A percentile compares a stretch with the other conserved stretches of the same genome.
These are phyloP conservation scores for Oceanodroma leucorhoa DNA, from an alignment of 2,797 vertebrate species.

Conservation along the genomic window DNA sequence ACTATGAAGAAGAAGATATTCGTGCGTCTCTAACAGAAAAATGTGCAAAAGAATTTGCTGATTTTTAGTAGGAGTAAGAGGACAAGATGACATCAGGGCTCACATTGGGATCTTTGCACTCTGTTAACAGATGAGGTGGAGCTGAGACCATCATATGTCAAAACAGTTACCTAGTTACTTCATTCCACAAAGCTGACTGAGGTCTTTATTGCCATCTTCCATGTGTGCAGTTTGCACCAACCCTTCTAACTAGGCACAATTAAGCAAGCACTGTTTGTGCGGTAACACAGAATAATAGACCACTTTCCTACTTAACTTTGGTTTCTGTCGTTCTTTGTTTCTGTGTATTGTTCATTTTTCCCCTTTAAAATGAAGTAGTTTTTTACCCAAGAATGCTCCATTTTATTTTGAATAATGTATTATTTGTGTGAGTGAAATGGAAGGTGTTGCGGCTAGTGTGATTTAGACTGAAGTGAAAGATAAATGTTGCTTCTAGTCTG, in stretches of 20 bases:
- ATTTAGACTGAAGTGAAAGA: conserved; percentile 79
- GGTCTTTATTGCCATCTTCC: conserved; percentile 89
- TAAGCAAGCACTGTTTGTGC: conserved; percentile 87
- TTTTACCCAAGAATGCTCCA: conserved; percentile 81
- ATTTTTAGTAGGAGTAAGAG: conserved; percentile 88
- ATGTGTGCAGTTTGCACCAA: conserved; percentile 89
- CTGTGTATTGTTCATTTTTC: conserved; percentile 79
- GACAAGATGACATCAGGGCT: conserved; percentile 86
- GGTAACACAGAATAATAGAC: conserved; percentile 87
- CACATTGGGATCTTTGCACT: conserved; percentile 90
- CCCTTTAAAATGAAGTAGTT: conserved; percentile 76
- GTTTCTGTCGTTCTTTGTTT: conserved; percentile 75
- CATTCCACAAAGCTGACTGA: conserved; percentile 91
- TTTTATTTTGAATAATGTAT: conserved; percentile 78
- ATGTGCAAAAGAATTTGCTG: conserved; percentile 97
- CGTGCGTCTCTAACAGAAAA: conserved; percentile 97
- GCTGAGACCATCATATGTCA: conserved; percentile 86
- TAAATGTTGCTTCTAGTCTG: conserved; percentile 80
- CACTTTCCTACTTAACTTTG: conserved; percentile 79
- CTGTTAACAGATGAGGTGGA: conserved; percentile 88
- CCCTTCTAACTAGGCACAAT: conserved; percentile 88
- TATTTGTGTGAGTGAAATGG: conserved; percentile 82
- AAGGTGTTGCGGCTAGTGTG: conserved; percentile 83
- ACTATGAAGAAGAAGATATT: conserved; percentile 98
- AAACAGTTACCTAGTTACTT: conserved; percentile 89